Conservation (phyloP, 2,888 invertebrate genomes). For the Ennomos fuscantarius region DNA sequence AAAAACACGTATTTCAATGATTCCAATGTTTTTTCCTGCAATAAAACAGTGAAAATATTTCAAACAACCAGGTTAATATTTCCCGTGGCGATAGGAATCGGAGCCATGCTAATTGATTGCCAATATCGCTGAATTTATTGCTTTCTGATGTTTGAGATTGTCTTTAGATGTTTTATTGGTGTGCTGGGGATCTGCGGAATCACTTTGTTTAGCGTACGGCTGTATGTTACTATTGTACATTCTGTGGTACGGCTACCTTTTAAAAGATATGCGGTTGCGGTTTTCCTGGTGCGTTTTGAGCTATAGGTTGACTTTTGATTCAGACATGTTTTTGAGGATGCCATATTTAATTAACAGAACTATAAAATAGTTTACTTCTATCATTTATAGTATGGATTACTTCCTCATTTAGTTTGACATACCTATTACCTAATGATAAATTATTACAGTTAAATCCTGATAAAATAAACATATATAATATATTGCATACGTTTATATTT, state of each 20-base stretch:
- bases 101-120: conserved; percentile 52
- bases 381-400: too few species aligned
- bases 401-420: too few species aligned
- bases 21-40: conserved; percentile 10
- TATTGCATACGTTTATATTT: too few species aligned
- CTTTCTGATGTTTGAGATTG: conserved; percentile 23
- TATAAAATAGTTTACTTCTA: too few species aligned
- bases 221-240: too few species aligned
- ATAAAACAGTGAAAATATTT: conserved; percentile 60
- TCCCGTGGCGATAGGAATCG: conserved; percentile 47
- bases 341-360: too few species aligned
- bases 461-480: too few species aligned
- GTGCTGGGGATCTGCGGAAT: conserved; percentile 27
- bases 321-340: too few species aligned
- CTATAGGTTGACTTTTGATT: not conserved
- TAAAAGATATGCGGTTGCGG: conserved; percentile 21
- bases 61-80: conserved; percentile 67
- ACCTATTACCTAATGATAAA: too few species aligned
- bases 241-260: conserved; percentile 12
- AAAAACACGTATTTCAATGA: conserved; percentile 34
- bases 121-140: conserved; percentile 45
- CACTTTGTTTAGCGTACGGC: too few species aligned
- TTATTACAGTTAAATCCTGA: too few species aligned
- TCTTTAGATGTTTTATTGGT: conserved; percentile 43
- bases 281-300: conserved; percentile 27